Conservation (phyloP, 2,797 vertebrate species). For the Sternarchorhynchus goeldii region DNA sequence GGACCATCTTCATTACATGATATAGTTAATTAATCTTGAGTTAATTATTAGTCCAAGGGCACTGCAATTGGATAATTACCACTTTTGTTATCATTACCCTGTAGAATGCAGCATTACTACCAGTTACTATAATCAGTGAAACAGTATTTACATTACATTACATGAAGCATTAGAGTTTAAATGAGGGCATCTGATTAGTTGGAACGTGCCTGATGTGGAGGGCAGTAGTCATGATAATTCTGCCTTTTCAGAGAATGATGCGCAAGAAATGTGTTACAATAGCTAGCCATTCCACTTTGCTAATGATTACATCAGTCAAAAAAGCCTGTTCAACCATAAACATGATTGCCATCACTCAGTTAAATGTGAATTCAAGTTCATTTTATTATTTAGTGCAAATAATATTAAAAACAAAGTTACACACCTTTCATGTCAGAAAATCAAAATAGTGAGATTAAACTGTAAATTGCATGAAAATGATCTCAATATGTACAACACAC, state of each 20-base stretch:
- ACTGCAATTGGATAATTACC: conserved; percentile 34
- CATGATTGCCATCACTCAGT: neutral
- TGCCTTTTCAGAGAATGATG: neutral
- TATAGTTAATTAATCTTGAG: neutral
- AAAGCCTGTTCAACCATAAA: conserved; percentile 15
- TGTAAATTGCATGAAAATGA: conserved; percentile 62
- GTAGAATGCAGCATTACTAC: conserved; percentile 1
- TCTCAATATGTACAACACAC: conserved; percentile 60
- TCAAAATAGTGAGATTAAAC: conserved; percentile 49
- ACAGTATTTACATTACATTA: neutral
- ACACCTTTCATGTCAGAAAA: conserved; percentile 51
- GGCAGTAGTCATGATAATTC: neutral
- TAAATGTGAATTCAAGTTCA: conserved; percentile 68
- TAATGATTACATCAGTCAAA: neutral
- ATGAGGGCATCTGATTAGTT: neutral
- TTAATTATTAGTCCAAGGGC: neutral
- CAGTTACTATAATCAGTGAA: conserved; percentile 42
- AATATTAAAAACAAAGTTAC: conserved; percentile 66
- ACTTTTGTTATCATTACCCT: conserved; percentile 34
- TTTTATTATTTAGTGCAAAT: conserved; percentile 76
- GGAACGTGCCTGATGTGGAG: neutral
- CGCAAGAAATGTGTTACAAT: neutral
- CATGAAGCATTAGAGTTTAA: neutral
- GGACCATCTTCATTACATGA: neutral
- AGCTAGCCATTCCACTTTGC: neutral